Evolutionary conservation across 2,797 vertebrate species (phyloP).

Genomic region (Artibeus lituratus): DNA sequence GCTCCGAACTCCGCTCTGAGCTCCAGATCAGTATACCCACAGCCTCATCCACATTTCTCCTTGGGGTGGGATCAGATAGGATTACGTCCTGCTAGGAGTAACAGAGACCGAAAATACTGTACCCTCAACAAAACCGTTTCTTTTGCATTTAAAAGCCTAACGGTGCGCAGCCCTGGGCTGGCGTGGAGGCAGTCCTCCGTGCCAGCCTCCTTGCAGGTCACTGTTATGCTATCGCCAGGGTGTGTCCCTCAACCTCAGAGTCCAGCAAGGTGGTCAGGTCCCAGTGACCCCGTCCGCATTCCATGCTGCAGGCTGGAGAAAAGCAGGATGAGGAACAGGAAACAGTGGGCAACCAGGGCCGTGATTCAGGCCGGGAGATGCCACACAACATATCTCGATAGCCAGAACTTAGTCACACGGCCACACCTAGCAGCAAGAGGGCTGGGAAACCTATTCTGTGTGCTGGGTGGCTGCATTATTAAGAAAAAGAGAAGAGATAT

Average conservation of each 20-base stretch:
- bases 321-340: not conserved
- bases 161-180: not conserved
- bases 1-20: not conserved
- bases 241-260: not conserved
- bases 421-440: not conserved
- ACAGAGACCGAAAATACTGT: not conserved
- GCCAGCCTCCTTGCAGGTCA: not conserved
- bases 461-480: not conserved
- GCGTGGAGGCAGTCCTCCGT: not conserved
- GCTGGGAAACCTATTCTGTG: not conserved
- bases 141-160: not conserved
- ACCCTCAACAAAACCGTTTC: not conserved
- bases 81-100: slow-evolving; percentile 9
- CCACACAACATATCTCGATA: not conserved
- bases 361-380: not conserved
- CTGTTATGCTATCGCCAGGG: not conserved
- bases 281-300: not conserved
- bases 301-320: not conserved
- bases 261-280: not conserved
- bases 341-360: too few relatives aligned
- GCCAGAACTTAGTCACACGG: not conserved
- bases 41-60: slow-evolving; percentile 28
- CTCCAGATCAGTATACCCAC: not conserved
- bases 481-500: not conserved
- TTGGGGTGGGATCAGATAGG: not conserved